Evolutionary conservation across 2,888 invertebrate genomes (phyloP), one percentile per base, ranked within the genome.

Genomic region (Oscheius sp.): DNA sequence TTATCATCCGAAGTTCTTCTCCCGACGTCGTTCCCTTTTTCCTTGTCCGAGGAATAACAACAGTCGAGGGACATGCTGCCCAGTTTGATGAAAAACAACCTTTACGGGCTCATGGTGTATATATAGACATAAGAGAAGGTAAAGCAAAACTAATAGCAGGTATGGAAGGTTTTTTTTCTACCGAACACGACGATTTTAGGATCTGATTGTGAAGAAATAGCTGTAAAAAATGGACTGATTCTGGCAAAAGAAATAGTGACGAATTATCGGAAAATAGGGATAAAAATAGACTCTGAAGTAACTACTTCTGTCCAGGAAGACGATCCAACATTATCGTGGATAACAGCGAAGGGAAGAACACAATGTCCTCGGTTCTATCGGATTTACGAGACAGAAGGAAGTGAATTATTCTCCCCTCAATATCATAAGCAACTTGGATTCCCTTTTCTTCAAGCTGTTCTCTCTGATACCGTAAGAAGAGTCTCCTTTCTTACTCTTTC

Each of bases 361-460:
- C 38, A 38, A 5, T 30, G 72, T 22, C 76, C 74, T 38, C 68
- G 74, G 17, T 62, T 77, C 28, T 81, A 73, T 68, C 67, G 82
- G 24, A 74, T 81, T 32, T 78, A 74, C 47, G 82, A 73, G 22
- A 72, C 70, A 12, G 81, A 81, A 64, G 71, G 72, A 0, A 73
- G 75, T 22, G 73, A 72, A 41, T 44, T 74, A 28, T 36, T 30
- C 41, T 65, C 72, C 61, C 50, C 74, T 26, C 66, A 69, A 26
- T 68, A 51, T 8, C 70, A 76, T 62, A 33, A 45, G n/a, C 26
- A 68, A 22, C 66, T 73, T 24, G 71, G 72, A 22, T 82, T 82
- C 65, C 71, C 79, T 22, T 73, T 78, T 41, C 64, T 66, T 0
- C 81, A 80, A 32, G 28, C 24, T 12, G 28, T 32, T 24, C 28